Evolutionary conservation across 2,113 vertebrate species (phyloP).

Genomic region (Orthochromis malagaraziensis): DNA sequence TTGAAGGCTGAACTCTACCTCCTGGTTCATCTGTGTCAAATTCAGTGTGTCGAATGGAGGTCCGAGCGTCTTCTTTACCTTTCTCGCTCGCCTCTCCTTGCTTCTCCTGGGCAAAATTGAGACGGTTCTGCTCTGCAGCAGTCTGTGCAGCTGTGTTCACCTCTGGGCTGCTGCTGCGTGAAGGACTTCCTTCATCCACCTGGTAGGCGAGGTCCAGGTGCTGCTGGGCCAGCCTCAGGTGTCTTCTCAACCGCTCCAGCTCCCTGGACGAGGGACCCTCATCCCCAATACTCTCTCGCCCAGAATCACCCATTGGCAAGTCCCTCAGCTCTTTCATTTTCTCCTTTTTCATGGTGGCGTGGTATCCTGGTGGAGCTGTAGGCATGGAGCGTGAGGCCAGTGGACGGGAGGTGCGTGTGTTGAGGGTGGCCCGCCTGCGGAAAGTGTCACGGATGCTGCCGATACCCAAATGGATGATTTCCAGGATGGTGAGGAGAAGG

Average conservation of each 20-base stretch:
- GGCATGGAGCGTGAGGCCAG: constrained; percentile 19
- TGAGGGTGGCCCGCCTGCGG: constrained; percentile 15
- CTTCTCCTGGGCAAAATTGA: constrained; percentile 84
- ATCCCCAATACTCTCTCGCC: constrained; percentile 59
- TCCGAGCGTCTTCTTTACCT: constrained; percentile 44
- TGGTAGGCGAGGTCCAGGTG: constrained; percentile 83
- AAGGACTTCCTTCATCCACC: constrained; percentile 62
- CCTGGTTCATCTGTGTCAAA: neutral
- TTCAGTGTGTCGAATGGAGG: neutral
- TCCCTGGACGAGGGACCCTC: constrained; percentile 51
- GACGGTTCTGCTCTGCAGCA: constrained; percentile 80
- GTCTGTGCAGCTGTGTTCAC: constrained; percentile 65
- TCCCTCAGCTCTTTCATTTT: constrained; percentile 64
- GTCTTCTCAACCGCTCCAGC: constrained; percentile 74
- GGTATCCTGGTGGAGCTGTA: constrained; percentile 76
- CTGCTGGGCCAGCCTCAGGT: constrained; percentile 82
- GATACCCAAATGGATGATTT: constrained; percentile 79
- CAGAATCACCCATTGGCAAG: constrained; percentile 49
- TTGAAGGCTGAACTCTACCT: neutral
- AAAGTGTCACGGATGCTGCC: constrained; percentile 77
- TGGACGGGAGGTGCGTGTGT: constrained; percentile 2
- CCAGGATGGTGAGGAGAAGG: constrained; percentile 78
- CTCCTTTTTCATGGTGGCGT: constrained; percentile 74
- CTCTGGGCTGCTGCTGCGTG: constrained; percentile 80
- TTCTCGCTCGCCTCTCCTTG: constrained; percentile 68